Evolutionary conservation across 2,113 vertebrate species (phyloP).

Genomic region (Takifugu flavidus): DNA sequence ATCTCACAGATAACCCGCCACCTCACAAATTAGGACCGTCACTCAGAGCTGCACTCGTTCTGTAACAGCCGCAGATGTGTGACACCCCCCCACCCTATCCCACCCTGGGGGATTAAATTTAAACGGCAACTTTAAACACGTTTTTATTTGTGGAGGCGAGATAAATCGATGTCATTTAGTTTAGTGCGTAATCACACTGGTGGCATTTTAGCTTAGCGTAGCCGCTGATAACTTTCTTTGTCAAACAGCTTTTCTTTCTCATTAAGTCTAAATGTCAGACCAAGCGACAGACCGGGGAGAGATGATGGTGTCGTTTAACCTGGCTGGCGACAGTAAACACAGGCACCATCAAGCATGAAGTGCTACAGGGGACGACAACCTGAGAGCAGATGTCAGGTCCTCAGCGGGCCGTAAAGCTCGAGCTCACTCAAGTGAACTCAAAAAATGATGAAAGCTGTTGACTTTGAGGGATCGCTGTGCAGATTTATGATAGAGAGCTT

Average conservation of each 20-base stretch:
- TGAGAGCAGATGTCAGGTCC: conserved; percentile 35
- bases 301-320: conserved; percentile 28
- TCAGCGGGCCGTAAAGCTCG: conserved; percentile 2
- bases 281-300: conserved; percentile 22
- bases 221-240: conserved; percentile 42
- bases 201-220: conserved; percentile 37
- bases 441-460: no score
- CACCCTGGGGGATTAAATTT: no score
- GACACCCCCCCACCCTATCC: no score
- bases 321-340: conserved; percentile 40
- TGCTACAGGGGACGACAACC: conserved; percentile 11
- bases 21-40: conserved; percentile 59
- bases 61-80: conserved; percentile 36
- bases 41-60: conserved; percentile 51
- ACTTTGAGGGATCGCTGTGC: no score
- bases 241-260: conserved; percentile 37
- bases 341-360: conserved; percentile 23
- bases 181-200: conserved; percentile 33
- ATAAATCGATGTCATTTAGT: conserved; percentile 1
- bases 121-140: no score
- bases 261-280: conserved; percentile 56
- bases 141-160: conserved; percentile 16
- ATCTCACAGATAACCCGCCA: conserved; percentile 60
- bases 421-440: conserved; percentile 5
- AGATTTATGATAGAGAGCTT: no score